Evolutionary conservation across 2,888 invertebrate genomes (phyloP).

Genomic region (Monochamus alternatus): DNA sequence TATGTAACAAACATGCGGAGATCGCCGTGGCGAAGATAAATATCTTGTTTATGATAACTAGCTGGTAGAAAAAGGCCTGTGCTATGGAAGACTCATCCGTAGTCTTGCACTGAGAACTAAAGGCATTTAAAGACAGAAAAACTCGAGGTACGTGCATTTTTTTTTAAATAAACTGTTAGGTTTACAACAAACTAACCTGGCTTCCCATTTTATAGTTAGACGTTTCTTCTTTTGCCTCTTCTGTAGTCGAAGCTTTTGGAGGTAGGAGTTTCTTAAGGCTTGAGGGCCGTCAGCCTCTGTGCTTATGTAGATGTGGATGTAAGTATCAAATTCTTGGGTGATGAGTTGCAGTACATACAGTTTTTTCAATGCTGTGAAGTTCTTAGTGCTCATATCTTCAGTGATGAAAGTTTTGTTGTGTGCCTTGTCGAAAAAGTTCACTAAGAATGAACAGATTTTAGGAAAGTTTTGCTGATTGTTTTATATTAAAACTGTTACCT

Average conservation of each 20-base stretch:
- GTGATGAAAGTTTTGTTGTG: constrained; percentile 29
- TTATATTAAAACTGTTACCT: constrained; percentile 16
- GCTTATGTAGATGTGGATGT: constrained; percentile 67
- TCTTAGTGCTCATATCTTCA: constrained; percentile 53
- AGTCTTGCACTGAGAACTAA: neutral
- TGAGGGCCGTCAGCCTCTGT: constrained; percentile 67
- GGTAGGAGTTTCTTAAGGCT: constrained; percentile 57
- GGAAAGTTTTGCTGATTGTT: too few relatives aligned
- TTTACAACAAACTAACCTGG: constrained; percentile 60
- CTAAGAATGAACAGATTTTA: neutral
- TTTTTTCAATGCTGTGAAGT: constrained; percentile 50
- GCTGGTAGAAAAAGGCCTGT: constrained; percentile 15
- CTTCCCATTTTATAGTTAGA: constrained; percentile 66
- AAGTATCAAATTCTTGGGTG: constrained; percentile 58
- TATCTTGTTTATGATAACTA: constrained; percentile 34
- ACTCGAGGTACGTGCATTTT: neutral
- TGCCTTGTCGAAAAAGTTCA: constrained; percentile 10
- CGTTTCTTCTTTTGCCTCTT: constrained; percentile 61
- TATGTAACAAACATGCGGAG: constrained; percentile 27
- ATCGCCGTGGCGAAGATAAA: constrained; percentile 11
- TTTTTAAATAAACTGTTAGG: neutral
- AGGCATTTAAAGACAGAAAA: neutral
- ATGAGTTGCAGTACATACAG: constrained; percentile 54
- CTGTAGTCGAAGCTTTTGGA: constrained; percentile 60
- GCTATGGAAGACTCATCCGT: neutral